Conservation (phyloP, 1,140 invertebrate genomes). For the Caenorhabditis brenneri region DNA sequence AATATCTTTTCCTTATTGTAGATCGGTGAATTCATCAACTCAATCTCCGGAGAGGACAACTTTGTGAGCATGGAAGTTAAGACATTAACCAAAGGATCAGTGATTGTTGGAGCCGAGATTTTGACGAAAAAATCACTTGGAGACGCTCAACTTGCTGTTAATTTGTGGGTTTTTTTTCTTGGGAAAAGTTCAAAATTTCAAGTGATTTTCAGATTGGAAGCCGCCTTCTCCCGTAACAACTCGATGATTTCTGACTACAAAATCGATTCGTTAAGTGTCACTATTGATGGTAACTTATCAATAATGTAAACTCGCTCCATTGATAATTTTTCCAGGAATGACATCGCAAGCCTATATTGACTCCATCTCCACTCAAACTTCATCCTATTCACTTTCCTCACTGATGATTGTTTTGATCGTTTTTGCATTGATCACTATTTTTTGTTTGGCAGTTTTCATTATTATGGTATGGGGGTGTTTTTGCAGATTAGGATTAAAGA, state of each 20-base stretch:
- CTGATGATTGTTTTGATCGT: conserved; percentile 10
- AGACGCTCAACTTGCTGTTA: not conserved
- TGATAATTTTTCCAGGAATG: not conserved
- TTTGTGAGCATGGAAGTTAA: not conserved
- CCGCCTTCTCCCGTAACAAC: conserved; percentile 11
- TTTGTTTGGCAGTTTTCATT: not conserved
- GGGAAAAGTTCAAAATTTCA: no score
- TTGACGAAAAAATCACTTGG: not conserved
- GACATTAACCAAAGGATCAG: not conserved
- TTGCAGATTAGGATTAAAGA: not conserved
- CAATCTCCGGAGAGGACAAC: not conserved
- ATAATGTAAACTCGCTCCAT: no score
- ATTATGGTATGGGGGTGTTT: not conserved
- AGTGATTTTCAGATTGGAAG: conserved; percentile 17
- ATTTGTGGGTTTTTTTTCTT: conserved; percentile 35
- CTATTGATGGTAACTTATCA: conserved; percentile 19
- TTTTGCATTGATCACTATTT: not conserved
- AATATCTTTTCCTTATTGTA: not conserved
- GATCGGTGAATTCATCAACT: conserved; percentile 14
- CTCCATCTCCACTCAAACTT: conserved; percentile 21
- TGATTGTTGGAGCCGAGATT: not conserved
- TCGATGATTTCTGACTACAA: conserved; percentile 8
- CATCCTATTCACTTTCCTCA: not conserved
- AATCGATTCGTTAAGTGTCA: conserved; percentile 19
- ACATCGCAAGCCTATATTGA: conserved; percentile 26